Conservation (phyloP, 2,888 invertebrate species). For the Drosophila nr. medialis region DNA sequence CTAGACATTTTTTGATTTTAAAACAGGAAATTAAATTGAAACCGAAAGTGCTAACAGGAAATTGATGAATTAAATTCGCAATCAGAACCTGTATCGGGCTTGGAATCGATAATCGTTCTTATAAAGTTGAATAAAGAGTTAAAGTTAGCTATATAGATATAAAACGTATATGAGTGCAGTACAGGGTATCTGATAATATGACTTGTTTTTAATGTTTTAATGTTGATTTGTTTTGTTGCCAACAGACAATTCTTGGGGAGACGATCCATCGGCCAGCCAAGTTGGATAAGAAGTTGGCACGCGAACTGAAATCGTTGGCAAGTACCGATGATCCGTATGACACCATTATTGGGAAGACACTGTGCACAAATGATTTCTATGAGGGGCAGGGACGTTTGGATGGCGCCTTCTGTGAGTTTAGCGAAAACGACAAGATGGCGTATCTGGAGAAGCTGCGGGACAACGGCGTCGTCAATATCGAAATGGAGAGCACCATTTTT, state of each 20-base stretch:
- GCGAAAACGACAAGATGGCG: constrained; percentile 94
- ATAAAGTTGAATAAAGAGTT: too few relatives aligned
- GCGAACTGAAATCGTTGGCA: constrained; percentile 91
- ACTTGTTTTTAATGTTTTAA: neutral
- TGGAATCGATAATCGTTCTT: neutral
- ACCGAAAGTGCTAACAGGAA: neutral
- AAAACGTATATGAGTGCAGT: neutral
- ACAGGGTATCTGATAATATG: neutral
- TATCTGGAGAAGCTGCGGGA: constrained; percentile 91
- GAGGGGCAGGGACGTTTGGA: constrained; percentile 98
- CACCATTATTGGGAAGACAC: constrained; percentile 95
- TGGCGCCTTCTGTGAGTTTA: constrained; percentile 98
- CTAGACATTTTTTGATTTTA: neutral
- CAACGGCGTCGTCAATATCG: constrained; percentile 96
- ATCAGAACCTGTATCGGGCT: neutral
- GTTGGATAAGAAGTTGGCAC: constrained; percentile 91
- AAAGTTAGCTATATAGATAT: too few relatives aligned
- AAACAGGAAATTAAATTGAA: neutral
- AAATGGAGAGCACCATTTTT: constrained; percentile 98
- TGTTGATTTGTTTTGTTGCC: neutral
- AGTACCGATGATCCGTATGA: constrained; percentile 92
- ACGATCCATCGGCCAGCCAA: constrained; percentile 92
- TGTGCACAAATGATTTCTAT: constrained; percentile 99
- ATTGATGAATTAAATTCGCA: neutral
- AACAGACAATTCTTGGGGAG: constrained; percentile 93